Evolutionary conservation across 2,113 vertebrate genomes (phyloP), one percentile per base, ranked within the genome.

Genomic region (Cichladusa arquata): DNA sequence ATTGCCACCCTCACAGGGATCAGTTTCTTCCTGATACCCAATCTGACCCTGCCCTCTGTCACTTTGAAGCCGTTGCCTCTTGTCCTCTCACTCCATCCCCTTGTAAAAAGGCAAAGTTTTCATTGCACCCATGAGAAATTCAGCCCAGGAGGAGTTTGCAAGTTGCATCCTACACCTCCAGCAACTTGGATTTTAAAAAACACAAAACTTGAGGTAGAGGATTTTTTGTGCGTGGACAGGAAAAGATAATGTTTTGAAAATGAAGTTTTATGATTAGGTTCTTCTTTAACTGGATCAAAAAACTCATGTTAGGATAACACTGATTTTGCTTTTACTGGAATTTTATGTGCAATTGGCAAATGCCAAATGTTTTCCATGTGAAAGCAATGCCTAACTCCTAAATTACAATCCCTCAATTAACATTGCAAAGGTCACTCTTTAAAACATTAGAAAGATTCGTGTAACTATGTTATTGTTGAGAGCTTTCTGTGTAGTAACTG

Each of bases 111-210:
- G 5, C 26, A 17, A 25, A 72, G 34, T 26, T 54, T 60, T 44
- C 57, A 34, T 15, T 48, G 40, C 7, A 23, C 5, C 5, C 1
- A 0, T 25, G 36, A n/a, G 15, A 73, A 61, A 57, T 34, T 45
- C 45, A 81, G 14, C 36, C 54, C 0, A 0, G 40, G 6, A 77
- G 14, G 38, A 57, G 54, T 38, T 61, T 53, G 42, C 40, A 28
- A 29, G 6, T 14, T 51, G 1, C 14, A 48, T 38, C 58, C 19
- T 40, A 11, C 15, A 14, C 9, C 42, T 93, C 28, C 62, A 69
- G n/a, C 36, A 72, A 19, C 17, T 5, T 53, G 53, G 17, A 14
- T 69, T 86, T 67, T 54, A 62, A 62, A 36, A 11, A 40, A 28
- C 10, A 34, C 44, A 50, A 61, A 80, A 11, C 19, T 22, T 34